phyloP scores from a whole-genome alignment of 2,797 vertebrate species.

The Hoplostethus atlanticus region DNA sequence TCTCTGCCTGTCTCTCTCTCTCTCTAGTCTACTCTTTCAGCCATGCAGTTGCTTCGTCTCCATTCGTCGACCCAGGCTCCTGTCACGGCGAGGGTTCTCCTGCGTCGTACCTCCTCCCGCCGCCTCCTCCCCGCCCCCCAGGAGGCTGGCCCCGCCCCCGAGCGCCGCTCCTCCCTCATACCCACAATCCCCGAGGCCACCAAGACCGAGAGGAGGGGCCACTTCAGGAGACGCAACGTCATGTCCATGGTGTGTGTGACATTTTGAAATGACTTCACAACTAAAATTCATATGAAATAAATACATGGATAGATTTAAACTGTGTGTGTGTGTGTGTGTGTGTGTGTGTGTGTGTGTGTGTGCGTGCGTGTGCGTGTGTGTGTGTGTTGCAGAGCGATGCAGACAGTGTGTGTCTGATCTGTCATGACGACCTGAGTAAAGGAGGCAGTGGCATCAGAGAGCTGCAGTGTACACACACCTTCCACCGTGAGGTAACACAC shows the following conservation, averaged over 20 bases:
- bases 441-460: constrained; percentile 70
- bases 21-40: constrained; percentile 83
- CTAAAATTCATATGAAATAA: not conserved
- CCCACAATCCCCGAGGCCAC: constrained; percentile 83
- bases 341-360: constrained; percentile 21
- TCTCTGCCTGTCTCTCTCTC: no score
- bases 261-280: not conserved
- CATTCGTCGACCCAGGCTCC: constrained; percentile 76
- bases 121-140: constrained; percentile 74
- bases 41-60: constrained; percentile 82
- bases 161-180: constrained; percentile 70
- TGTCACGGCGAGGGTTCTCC: constrained; percentile 82
- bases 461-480: constrained; percentile 80
- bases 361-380: constrained; percentile 11
- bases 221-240: constrained; percentile 86
- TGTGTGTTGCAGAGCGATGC: constrained; percentile 75
- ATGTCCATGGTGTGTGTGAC: constrained; percentile 84
- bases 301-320: no score
- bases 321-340: constrained; percentile 24
- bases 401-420: constrained; percentile 79
- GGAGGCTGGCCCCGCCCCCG: constrained; percentile 54
- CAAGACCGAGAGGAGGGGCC: constrained; percentile 74
- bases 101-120: constrained; percentile 75
- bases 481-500: constrained; percentile 72
- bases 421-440: constrained; percentile 72